These are phyloP conservation scores for Isichthys henryi DNA, from an alignment of 2,113 vertebrate genomes.

Conservation along the genomic window DNA sequence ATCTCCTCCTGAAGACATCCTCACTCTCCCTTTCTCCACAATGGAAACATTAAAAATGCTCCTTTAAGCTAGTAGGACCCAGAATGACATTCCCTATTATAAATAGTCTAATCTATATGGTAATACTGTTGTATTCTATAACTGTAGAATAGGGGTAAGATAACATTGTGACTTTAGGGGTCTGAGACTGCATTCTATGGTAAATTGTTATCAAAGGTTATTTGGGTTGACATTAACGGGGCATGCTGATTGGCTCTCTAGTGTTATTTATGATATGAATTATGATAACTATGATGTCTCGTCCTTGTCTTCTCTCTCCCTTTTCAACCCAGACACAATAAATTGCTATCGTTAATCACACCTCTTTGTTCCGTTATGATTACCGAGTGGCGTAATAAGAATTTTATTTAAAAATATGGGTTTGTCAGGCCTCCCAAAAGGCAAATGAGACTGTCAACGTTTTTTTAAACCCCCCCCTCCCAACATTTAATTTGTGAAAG, in stretches of 20 bases:
- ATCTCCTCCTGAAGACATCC: constrained; percentile 58
- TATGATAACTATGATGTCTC: constrained; percentile 98
- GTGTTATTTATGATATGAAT: constrained; percentile 99
- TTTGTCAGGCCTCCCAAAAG: constrained; percentile 62
- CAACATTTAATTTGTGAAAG: constrained; percentile 72
- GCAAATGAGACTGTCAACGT: constrained; percentile 66
- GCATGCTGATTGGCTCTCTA: constrained; percentile 79
- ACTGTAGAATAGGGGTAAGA: constrained; percentile 88
- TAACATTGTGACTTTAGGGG: constrained; percentile 98
- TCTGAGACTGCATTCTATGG: constrained; percentile 87
- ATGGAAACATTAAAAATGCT: constrained; percentile 67
- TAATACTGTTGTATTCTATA: constrained; percentile 99
- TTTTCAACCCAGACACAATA: constrained; percentile 79
- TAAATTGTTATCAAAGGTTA: constrained; percentile 85
- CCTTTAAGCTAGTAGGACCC: constrained; percentile 72
- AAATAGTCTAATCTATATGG: constrained; percentile 99
- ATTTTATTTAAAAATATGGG: constrained; percentile 73
- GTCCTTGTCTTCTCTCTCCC: constrained; percentile 64
- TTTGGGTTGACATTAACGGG: constrained; percentile 85
- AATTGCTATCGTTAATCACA: constrained; percentile 99
- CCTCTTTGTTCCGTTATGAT: constrained; percentile 81
- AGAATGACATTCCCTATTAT: constrained; percentile 95
- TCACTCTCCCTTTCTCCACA: constrained; percentile 58
- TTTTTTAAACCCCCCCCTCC: constrained; percentile 48
- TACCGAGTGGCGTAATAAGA: constrained; percentile 73